These are phyloP conservation scores for Hippoglossus hippoglossus DNA, from an alignment of 2,797 vertebrate genomes.

Conservation along the genomic window DNA sequence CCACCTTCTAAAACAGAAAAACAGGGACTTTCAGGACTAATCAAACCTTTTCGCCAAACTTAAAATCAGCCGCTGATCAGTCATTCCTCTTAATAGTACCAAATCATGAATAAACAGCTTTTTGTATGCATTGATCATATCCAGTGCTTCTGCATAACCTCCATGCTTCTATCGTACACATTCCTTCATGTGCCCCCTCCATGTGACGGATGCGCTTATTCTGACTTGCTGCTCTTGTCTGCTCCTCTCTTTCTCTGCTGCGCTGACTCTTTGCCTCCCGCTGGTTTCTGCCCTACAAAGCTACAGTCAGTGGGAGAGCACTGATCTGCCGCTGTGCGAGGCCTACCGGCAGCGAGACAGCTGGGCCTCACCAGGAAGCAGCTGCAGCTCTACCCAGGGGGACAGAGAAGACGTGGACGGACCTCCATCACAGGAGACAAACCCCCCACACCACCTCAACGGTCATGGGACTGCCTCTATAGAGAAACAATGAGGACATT, in stretches of 20 bases:
- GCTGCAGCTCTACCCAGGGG: constrained; percentile 76
- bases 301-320: constrained; percentile 95
- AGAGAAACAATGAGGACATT: constrained; percentile 85
- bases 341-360: constrained; percentile 91
- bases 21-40: constrained; percentile 51
- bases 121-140: constrained; percentile 13
- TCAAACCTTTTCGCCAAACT: constrained; percentile 43
- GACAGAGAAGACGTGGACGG: constrained; percentile 74
- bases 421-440: constrained; percentile 82
- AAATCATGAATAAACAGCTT: neutral
- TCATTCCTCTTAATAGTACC: neutral
- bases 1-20: constrained; percentile 54
- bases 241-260: constrained; percentile 76
- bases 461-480: constrained; percentile 83
- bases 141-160: constrained; percentile 54
- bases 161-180: constrained; percentile 40
- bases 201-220: constrained; percentile 73
- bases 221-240: constrained; percentile 79
- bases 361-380: constrained; percentile 86
- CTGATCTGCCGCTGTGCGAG: constrained; percentile 94
- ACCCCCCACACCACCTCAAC: constrained; percentile 85
- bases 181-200: too few relatives aligned
- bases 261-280: constrained; percentile 81
- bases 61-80: constrained; percentile 21
- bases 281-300: constrained; percentile 90